Conservation (phyloP, 1,140 invertebrate species). For the Eriosoma lanigerum region DNA sequence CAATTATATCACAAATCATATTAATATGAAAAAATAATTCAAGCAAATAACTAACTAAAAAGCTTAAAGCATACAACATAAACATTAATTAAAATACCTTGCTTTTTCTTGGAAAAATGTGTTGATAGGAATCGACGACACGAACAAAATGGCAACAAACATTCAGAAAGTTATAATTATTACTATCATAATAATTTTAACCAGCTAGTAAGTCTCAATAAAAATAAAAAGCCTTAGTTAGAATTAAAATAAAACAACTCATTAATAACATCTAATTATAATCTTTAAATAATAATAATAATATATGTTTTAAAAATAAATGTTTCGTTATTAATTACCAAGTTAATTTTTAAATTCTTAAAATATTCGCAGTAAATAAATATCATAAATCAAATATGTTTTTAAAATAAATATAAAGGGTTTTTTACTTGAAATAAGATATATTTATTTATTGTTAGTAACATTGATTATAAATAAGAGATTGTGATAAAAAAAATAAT, state of each 20-base stretch:
- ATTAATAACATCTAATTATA: constrained; percentile 4
- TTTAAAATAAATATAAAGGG: too few relatives aligned
- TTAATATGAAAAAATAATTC: neutral
- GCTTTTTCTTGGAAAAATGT: constrained; percentile 42
- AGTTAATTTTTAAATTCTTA: too few relatives aligned
- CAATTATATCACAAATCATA: too few relatives aligned
- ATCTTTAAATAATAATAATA: too few relatives aligned
- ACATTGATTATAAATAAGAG: too few relatives aligned
- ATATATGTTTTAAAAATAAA: too few relatives aligned
- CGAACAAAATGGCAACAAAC: constrained; percentile 44
- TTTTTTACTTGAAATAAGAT: too few relatives aligned
- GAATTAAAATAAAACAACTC: constrained; percentile 24
- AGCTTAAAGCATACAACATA: neutral
- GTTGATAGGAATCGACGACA: constrained; percentile 25
- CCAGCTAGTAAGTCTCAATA: constrained; percentile 24
- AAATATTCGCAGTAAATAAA: too few relatives aligned
- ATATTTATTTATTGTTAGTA: too few relatives aligned
- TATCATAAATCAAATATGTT: too few relatives aligned
- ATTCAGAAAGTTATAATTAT: constrained; percentile 20
- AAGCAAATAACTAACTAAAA: constrained; percentile 5
- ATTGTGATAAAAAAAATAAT: too few relatives aligned
- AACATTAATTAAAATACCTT: constrained; percentile 48
- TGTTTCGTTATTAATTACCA: too few relatives aligned
- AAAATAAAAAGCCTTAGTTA: constrained; percentile 23
- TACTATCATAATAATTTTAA: neutral